A percentile compares a stretch with the other conserved stretches of the same genome.
Evolutionary conservation across 2,113 vertebrate genomes (phyloP).

Genomic region (Elephantulus edwardii): DNA sequence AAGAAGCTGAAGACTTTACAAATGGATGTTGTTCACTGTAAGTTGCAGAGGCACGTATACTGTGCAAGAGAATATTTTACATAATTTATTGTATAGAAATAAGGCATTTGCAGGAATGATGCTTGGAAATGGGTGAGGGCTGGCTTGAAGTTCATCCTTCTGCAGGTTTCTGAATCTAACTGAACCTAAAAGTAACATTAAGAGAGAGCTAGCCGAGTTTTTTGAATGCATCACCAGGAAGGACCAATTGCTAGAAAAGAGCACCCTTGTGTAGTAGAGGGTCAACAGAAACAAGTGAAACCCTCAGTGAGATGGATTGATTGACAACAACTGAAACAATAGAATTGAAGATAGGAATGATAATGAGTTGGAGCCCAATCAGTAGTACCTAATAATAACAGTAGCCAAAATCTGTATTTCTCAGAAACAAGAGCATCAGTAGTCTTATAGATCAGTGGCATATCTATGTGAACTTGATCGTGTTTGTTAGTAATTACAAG

Average conservation of each 20-base stretch:
- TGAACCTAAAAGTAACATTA: slow-evolving; percentile 7
- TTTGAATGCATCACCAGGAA: not conserved
- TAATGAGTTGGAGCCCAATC: not conserved
- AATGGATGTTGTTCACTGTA: not conserved
- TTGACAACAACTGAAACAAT: not conserved
- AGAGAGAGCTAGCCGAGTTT: not conserved
- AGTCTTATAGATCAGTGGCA: not conserved
- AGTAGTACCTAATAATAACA: not conserved
- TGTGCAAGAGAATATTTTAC: not conserved
- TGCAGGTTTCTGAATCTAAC: not conserved
- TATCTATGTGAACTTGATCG: not conserved
- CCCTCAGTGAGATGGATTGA: not conserved
- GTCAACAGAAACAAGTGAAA: not conserved
- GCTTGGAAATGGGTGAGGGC: not conserved
- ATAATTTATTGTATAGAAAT: not conserved
- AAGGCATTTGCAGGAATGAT: not conserved
- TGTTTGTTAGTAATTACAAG: not conserved
- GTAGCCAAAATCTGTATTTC: not conserved
- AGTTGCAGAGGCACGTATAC: not conserved
- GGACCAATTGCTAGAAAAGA: not conserved
- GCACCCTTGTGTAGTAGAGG: not conserved
- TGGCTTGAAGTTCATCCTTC: not conserved
- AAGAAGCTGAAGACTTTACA: not conserved
- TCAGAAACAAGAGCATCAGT: not conserved
- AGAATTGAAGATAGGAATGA: not conserved